Base-by-base conservation (phyloP, 2,888 invertebrate genomes). In the Catocala fraxini region DNA sequence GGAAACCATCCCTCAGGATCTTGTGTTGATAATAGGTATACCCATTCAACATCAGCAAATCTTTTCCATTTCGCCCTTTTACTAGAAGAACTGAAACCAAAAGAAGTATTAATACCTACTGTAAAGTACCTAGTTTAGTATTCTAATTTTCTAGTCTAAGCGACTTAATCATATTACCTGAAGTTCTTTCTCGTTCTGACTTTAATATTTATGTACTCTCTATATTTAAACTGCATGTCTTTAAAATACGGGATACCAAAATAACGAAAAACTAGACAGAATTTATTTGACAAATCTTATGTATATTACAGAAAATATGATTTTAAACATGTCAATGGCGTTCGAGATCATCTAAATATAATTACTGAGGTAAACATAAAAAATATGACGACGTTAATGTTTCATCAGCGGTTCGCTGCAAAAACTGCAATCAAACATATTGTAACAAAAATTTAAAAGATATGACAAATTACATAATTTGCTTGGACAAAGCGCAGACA, bases 11-110 rank as follows among this genome's bases (percentile, higher is more conserved):
- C 15, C 89, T 84, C 7, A 93, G 80, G 2, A 87, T 75, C 75
- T 93, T 94, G 68, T 93, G 93, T 68, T 93, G 91, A 71, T 93
- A 94, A 75, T 92, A 94, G 0, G 93, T 94, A 65, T 93, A 93
- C 0, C 93, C 93, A 51, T 92, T 89, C 6, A 92, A 85, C 90
- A 93, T 90, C 35, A 93, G 75, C 33, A 93, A 75, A 62, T 92
- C 85, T 62, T 93, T 94, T 0, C 93, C 93, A 45, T 89, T 89
- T 1, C 92, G 86, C 12, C 93, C 92, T 69, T 90, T 92, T 56
- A 93, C 92, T 78, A 92, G 82, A 34, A 93, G 83, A 59, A 93
- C 93, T 92, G 87, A 80, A 91, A 90, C 73, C 34, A 61, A 15
- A 13, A 0, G n/a, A 33, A 15, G 39, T 71, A 66, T 79, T 65